These are phyloP conservation scores for Ciona savignyi DNA, from an alignment of 23 tunicate species.

Conservation along the genomic window DNA sequence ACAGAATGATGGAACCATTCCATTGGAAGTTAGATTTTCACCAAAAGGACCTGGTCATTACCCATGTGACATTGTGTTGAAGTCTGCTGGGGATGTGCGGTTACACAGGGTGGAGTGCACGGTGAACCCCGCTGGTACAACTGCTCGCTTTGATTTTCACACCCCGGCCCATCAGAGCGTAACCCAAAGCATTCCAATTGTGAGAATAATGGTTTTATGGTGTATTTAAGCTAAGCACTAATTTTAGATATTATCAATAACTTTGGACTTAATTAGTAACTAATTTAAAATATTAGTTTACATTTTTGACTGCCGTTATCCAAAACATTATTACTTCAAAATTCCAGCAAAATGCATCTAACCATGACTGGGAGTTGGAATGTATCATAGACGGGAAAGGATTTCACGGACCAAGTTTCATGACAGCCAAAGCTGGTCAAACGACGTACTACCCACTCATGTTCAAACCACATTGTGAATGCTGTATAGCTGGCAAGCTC, in stretches of 20 bases:
- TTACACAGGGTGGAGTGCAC: constrained; percentile 78
- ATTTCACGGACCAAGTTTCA: constrained; percentile 54
- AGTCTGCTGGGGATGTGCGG: constrained; percentile 63
- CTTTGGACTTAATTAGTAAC: too few relatives aligned
- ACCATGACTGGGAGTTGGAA: constrained; percentile 87
- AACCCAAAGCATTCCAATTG: constrained; percentile 90
- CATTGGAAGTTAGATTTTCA: constrained; percentile 40
- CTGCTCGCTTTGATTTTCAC: constrained; percentile 58
- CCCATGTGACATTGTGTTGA: constrained; percentile 75
- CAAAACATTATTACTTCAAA: constrained; percentile 87
- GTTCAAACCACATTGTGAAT: constrained; percentile 85
- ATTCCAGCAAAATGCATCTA: constrained; percentile 84
- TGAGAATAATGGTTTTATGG: constrained; percentile 17
- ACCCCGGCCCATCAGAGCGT: constrained; percentile 84
- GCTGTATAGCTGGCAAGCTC: constrained; percentile 55
- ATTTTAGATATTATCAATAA: too few relatives aligned
- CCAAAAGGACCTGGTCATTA: constrained; percentile 79
- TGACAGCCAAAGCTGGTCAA: constrained; percentile 63
- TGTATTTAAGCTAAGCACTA: too few relatives aligned
- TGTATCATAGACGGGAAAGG: constrained; percentile 62
- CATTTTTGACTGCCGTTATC: too few relatives aligned
- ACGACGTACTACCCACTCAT: constrained; percentile 80
- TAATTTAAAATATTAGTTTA: too few relatives aligned
- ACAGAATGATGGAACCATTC: constrained; percentile 70
- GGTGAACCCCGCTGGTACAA: constrained; percentile 76